Evolutionary conservation across 2,888 invertebrate genomes (phyloP).

Genomic region (Nesidiocoris tenuis): DNA sequence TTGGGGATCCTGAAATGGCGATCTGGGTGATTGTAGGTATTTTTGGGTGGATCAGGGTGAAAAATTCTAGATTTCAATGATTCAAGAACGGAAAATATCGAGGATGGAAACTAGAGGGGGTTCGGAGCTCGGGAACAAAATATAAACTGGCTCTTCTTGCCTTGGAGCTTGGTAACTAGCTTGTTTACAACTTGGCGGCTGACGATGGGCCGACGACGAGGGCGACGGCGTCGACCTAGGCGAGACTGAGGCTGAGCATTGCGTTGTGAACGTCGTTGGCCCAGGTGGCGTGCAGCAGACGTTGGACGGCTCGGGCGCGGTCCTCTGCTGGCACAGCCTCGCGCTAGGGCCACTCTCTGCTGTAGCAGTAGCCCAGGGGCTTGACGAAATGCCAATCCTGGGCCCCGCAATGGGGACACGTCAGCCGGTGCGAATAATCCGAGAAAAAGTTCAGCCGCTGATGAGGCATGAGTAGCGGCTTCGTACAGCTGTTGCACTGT

Average conservation of each 20-base stretch:
- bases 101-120: slow-evolving; percentile 23
- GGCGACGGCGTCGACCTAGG: slow-evolving; percentile 26
- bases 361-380: slow-evolving; percentile 80
- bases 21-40: no score
- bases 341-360: slow-evolving; percentile 87
- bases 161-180: slow-evolving; percentile 36
- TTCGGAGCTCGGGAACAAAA: slow-evolving; percentile 10
- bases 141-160: slow-evolving; percentile 13
- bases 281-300: slow-evolving; percentile 50
- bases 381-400: slow-evolving; percentile 94
- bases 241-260: slow-evolving; percentile 47
- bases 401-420: slow-evolving; percentile 87
- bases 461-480: slow-evolving; percentile 81
- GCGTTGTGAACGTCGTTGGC: slow-evolving; percentile 47
- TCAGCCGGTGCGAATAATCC: slow-evolving; percentile 88
- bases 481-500: slow-evolving; percentile 91
- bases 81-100: background rate
- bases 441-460: slow-evolving; percentile 89
- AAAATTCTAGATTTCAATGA: background rate
- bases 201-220: background rate
- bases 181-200: slow-evolving; percentile 12
- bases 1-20: no score
- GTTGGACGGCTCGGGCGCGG: slow-evolving; percentile 49
- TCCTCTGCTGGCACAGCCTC: slow-evolving; percentile 53
- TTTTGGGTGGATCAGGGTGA: background rate